Evolutionary conservation across 1,140 invertebrate species (phyloP).

Genomic region (Ceratoteleas bidentatus): DNA sequence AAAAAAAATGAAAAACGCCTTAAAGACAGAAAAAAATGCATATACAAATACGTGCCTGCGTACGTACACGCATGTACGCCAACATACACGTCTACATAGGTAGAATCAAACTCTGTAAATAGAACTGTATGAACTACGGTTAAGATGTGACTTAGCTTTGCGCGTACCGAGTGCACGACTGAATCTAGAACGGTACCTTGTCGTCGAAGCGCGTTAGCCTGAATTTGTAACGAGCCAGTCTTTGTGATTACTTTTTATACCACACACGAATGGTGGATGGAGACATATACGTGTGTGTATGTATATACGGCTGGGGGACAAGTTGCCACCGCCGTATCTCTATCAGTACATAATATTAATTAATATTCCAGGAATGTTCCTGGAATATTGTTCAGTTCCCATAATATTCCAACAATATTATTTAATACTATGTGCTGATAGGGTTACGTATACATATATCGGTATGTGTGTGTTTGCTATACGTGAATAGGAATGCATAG

Average conservation of each 20-base stretch:
- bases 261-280: neutral
- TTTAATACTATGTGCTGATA: too few species aligned
- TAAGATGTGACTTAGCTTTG: conserved; percentile 20
- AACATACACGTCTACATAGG: conserved; percentile 2
- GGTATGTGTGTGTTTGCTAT: too few species aligned
- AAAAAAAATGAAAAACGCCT: too few species aligned
- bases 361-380: too few species aligned
- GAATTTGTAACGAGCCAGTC: conserved; percentile 41
- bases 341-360: too few species aligned
- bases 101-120: conserved; percentile 16
- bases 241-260: conserved; percentile 44
- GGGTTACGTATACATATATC: too few species aligned
- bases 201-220: conserved; percentile 30
- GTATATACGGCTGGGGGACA: too few species aligned
- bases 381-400: too few species aligned
- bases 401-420: too few species aligned
- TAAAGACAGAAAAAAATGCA: too few species aligned
- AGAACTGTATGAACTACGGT: conserved; percentile 6
- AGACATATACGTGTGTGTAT: conserved; percentile 7
- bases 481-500: too few species aligned
- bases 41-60: neutral
- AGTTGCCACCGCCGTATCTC: too few species aligned
- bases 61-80: neutral
- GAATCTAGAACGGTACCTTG: conserved; percentile 25
- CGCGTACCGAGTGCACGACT: conserved; percentile 18